A percentile compares a stretch with the other conserved stretches of the same genome.
Conservation (phyloP, 2,113 vertebrate species). For the Azemiops feae region DNA sequence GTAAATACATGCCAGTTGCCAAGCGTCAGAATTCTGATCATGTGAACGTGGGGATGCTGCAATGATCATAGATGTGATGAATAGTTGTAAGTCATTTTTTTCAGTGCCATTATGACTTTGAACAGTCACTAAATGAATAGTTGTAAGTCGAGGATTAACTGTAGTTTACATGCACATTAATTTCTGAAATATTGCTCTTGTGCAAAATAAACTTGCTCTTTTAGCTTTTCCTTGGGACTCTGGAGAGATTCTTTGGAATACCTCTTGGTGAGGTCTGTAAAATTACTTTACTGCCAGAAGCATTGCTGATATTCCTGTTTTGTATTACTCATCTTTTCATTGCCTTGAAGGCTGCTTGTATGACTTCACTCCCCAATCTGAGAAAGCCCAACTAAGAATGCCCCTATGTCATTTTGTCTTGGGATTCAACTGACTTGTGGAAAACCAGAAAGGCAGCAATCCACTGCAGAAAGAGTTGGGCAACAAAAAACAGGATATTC, state of each 20-base stretch:
- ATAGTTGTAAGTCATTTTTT: background rate
- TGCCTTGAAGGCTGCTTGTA: background rate
- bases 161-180: background rate
- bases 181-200: background rate
- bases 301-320: background rate
- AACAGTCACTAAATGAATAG: background rate
- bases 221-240: background rate
- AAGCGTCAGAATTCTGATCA: background rate
- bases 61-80: background rate
- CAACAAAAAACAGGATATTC: background rate
- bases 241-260: background rate
- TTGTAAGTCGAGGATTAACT: background rate
- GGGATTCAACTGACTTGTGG: background rate
- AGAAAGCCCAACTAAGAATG: background rate
- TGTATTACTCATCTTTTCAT: background rate
- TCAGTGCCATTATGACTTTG: background rate
- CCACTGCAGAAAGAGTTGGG: background rate
- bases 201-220: background rate
- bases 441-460: background rate
- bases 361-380: background rate
- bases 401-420: background rate
- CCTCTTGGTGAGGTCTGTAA: background rate
- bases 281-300: background rate
- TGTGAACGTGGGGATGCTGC: background rate
- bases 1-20: background rate